Evolutionary conservation across 2,888 invertebrate species (phyloP), one percentile per base, ranked within the genome.

Genomic region (Terebella lapidaria): DNA sequence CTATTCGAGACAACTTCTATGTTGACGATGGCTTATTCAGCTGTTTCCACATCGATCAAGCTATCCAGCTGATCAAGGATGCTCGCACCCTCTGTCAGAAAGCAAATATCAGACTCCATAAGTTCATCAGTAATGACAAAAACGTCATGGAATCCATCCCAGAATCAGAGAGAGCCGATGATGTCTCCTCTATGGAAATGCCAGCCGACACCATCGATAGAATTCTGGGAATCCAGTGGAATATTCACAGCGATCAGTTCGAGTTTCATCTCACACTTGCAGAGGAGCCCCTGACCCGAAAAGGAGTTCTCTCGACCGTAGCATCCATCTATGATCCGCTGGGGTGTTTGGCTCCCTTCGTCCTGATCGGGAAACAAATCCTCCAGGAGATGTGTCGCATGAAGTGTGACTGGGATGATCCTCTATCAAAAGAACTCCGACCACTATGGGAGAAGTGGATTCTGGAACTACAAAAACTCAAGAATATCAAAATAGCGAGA

Each of bases 21-120:
- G 66, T 66, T 1, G 68, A 67, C 30, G 66, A 67, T 51, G 64
- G 65, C 15, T 35, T 64, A n/a, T 60, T 49, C 20, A 59, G 59
- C 20, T 3, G 29, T 3, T 15, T 28, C 5, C 52, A 22, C 27
- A 24, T 10, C 42, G 46, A 56, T 28, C 27, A 20, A n/a, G 59
- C 59, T 2, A 46, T 45, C 2, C 35, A 28, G 25, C 46, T 62
- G 4, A 25, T 60, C n/a, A 20, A 18, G n/a, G 52, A 54, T 22
- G 18, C 53, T 18, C 28, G 18, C 24, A 35, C 46, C 24, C 25
- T 63, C 5, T 61, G 54, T 28, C 2, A 15, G 2, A 30, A 49
- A 18, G 59, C 51, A 5, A 28, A 45, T 22, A 3, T 62, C 1
- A 25, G 56, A 18, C 56, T 62, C 4, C 62, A 62, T 29, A 62